A percentile compares a stretch with the other conserved stretches of the same genome.
Evolutionary conservation across 2,113 vertebrate genomes (phyloP).

Genomic region (Taurulus bubalis): DNA sequence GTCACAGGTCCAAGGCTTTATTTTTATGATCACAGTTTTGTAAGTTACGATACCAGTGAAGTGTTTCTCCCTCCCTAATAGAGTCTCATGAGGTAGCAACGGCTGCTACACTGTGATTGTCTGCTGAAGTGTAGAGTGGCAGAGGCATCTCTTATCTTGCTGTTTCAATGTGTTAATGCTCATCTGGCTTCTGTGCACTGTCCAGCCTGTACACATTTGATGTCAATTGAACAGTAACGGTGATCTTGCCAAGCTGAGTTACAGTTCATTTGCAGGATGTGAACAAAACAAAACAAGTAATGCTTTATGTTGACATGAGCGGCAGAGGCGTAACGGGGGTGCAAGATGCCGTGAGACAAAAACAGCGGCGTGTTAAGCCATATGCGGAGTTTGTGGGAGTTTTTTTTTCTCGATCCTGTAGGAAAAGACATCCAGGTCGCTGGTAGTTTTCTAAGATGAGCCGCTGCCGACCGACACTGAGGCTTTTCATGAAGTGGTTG

Average conservation of each 20-base stretch:
- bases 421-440: neutral
- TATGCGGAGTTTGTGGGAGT: slow-evolving; percentile 32
- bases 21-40: slow-evolving; percentile 68
- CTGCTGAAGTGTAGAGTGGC: slow-evolving; percentile 41
- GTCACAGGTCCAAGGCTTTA: slow-evolving; percentile 63
- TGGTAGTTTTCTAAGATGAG: slow-evolving; percentile 12
- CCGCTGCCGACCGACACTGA: slow-evolving; percentile 16
- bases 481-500: slow-evolving; percentile 1
- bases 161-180: slow-evolving; percentile 24
- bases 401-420: neutral
- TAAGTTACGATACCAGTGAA: slow-evolving; percentile 70
- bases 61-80: slow-evolving; percentile 64
- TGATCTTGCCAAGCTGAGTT: slow-evolving; percentile 66
- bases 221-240: slow-evolving; percentile 50
- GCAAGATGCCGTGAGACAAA: slow-evolving; percentile 18
- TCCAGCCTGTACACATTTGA: slow-evolving; percentile 51
- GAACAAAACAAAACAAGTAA: slow-evolving; percentile 32
- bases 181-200: slow-evolving; percentile 38
- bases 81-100: slow-evolving; percentile 65
- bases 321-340: neutral
- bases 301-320: slow-evolving; percentile 9
- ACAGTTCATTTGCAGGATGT: slow-evolving; percentile 56
- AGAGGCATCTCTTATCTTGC: slow-evolving; percentile 39
- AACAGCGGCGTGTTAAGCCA: slow-evolving; percentile 45
- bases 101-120: slow-evolving; percentile 77